Conservation (phyloP, 1,140 invertebrate genomes). For the Dolichoris vasculosae region DNA sequence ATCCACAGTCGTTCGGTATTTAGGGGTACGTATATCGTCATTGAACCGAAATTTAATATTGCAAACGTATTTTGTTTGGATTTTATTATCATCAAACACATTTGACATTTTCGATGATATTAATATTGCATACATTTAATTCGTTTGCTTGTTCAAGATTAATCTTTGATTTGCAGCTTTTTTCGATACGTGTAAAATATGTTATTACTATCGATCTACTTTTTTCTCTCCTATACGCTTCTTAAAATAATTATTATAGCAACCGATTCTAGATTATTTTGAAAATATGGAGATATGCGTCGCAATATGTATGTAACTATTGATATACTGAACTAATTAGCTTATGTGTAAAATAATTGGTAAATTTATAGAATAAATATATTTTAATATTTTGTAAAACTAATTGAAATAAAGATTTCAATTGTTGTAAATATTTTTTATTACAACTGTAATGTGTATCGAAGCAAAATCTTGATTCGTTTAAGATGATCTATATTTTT, state of each 20-base stretch:
- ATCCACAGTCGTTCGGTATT: too few relatives aligned
- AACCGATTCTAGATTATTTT: neutral
- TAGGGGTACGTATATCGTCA: too few relatives aligned
- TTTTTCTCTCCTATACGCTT: neutral
- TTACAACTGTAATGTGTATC: neutral
- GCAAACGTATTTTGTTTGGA: too few relatives aligned
- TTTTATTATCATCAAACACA: too few relatives aligned
- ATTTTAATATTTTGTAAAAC: slow-evolving; percentile 5
- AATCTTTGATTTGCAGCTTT: too few relatives aligned
- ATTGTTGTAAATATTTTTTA: neutral
- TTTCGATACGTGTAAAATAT: too few relatives aligned
- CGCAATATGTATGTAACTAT: slow-evolving; percentile 5
- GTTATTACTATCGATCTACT: too few relatives aligned
- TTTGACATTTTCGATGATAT: too few relatives aligned
- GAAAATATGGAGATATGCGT: neutral
- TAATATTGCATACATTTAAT: too few relatives aligned
- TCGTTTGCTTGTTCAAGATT: too few relatives aligned
- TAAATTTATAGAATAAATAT: neutral
- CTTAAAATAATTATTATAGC: neutral
- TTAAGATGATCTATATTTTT: neutral
- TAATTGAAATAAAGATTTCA: neutral
- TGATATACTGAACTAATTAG: neutral
- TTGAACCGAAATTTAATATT: too few relatives aligned
- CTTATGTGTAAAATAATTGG: neutral
- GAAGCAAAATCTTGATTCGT: neutral